Base-by-base conservation (phyloP, 2,888 invertebrate genomes). In the Lepidocyrtinus sp. region DNA sequence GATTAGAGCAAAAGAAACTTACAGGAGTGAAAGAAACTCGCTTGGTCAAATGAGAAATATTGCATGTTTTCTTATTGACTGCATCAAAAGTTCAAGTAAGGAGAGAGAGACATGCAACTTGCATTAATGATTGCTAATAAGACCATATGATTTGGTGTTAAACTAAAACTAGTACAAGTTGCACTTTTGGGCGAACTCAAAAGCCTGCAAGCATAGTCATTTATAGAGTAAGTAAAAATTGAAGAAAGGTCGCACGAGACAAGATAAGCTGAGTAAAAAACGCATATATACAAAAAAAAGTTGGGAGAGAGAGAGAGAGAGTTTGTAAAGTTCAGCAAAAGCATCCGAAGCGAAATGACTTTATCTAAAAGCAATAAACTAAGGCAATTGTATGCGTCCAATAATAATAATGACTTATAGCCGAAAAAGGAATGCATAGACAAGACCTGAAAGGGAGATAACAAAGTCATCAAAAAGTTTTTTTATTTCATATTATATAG, bases 361-460 rank as follows among this genome's bases (percentile, higher is more conserved):
- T 36, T 5, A 36, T 36, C 55, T n/a, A 17, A 19, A 55, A 59
- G 27, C 17, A 68, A 50, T 22, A 46, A 50, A 68, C 3, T 26
- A 17, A 26, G 15, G 12, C n/a, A 1, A 46, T 50, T 72, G 70
- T 45, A 63, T 78, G 72, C 68, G 68, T 65, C 45, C 36, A 46
- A 65, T n/a, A 50, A 71, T 61, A 50, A 21, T 70, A 78, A 79
- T 78, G 73, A 78, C 67, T 61, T 61, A 68, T 72, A 15, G 63
- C 79, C 79, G 55, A 69, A 73, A 67, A 79, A 74, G 79, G 79
- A 73, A 69, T 21, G 3, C 7, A 62, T 7, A 2, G 62, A 62
- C 22, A 81, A 73, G 77, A 74, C 63, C 26, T 62, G 63, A 62
- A 50, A 78, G 68, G 26, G 63, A 75, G 72, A 70, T 71, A 78